Evolutionary conservation across 2,797 vertebrate species (phyloP), one percentile per base, ranked within the genome.

Genomic region (Enteromius treurensis): DNA sequence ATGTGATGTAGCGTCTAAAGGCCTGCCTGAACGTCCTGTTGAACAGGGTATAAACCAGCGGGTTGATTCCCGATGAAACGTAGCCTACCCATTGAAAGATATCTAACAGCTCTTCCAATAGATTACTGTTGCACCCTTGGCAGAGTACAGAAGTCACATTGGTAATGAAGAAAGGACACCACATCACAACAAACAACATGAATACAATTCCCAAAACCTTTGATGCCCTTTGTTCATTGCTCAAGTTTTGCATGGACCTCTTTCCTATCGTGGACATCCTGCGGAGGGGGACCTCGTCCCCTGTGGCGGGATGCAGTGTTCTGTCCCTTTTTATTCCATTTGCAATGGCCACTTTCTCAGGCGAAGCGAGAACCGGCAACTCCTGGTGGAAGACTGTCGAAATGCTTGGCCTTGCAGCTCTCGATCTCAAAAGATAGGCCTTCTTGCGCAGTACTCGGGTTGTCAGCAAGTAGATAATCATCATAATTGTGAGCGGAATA

Each of bases 21-120:
- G 98, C 97, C 84, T 97, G 91, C 79, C 98, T 94, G 93, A 99
- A 99, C 0, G 97, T 99, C 92, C 97, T 98, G 88, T 99, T 99
- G 92, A 99, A 99, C 53, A 99, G 96, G 0, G 98, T 99, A 65
- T 99, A 99, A 85, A 99, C 96, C 81, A 99, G 87, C 1, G 98
- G 98, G 89, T 99, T 99, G 83, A 99, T 97, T 9, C 98, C 98
- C 0, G 98, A 99, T 9, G 98, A 99, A 83, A 98, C 91, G 0
- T 99, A 99, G 15, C 98, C 98, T 87, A 99, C 96, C 98, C 98
- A 99, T 74, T 97, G 97, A 90, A 99, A 99, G 90, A 99, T 95
- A 85, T 98, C 97, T 94, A 99, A 95, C 65, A 99, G 96, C 53
- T 89, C 95, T 81, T 93, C 90, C 15, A 99, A 95, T 51, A 96